Evolutionary conservation across 1,140 invertebrate genomes (phyloP).

Genomic region (Galleria mellonella): DNA sequence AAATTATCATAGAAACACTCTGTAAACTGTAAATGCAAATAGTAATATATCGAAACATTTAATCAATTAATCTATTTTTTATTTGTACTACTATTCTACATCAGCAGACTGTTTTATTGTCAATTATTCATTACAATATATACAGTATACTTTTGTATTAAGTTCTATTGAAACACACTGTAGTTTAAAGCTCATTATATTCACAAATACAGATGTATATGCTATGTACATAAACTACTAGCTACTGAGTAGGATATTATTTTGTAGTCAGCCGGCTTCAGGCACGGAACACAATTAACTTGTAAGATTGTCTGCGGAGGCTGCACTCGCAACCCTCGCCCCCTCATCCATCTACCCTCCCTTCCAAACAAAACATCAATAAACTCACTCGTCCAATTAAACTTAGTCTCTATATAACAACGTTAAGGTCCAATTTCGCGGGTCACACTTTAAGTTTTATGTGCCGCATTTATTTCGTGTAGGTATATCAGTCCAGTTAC

Average conservation of each 20-base stretch:
- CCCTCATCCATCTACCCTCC: constrained; percentile 61
- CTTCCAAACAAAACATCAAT: constrained; percentile 73
- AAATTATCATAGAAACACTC: no score
- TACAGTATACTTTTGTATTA: no score
- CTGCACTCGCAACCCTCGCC: constrained; percentile 61
- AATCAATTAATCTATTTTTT: no score
- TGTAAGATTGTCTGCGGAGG: constrained; percentile 73
- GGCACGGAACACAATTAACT: constrained; percentile 74
- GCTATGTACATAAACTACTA: neutral
- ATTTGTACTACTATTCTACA: no score
- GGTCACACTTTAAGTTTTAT: constrained; percentile 56
- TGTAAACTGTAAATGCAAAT: no score
- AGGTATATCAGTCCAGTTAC: constrained; percentile 75
- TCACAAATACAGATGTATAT: neutral
- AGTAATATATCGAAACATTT: no score
- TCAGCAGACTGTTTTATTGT: no score
- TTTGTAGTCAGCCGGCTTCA: constrained; percentile 61
- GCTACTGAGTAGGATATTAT: constrained; percentile 54
- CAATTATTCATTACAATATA: no score
- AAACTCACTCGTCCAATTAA: constrained; percentile 36
- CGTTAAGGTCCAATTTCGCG: constrained; percentile 25
- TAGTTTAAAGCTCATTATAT: constrained; percentile 10
- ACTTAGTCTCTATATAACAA: constrained; percentile 17
- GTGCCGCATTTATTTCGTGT: constrained; percentile 71
- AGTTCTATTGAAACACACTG: no score